Conservation (phyloP, 2,797 vertebrate species). For the Gambelia wislizenii region DNA sequence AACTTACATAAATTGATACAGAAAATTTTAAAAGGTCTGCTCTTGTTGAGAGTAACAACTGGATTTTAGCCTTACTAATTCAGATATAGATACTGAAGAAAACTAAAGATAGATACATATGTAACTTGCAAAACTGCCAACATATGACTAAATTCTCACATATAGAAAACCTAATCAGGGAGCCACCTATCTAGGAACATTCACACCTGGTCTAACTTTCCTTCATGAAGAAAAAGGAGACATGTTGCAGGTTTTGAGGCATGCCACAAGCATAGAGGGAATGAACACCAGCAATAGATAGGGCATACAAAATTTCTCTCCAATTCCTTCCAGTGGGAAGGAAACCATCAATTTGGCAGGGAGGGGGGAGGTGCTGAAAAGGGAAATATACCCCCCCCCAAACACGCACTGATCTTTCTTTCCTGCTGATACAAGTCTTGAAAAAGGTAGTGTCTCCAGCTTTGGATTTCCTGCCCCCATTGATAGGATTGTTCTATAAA, state of each 20-base stretch:
- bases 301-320: background rate
- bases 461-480: background rate
- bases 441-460: background rate
- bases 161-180: too few relatives aligned
- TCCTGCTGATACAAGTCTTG: background rate
- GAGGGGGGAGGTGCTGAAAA: background rate
- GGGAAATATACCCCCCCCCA: background rate
- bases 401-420: background rate
- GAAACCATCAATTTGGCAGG: background rate
- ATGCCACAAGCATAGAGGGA: background rate
- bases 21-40: too few relatives aligned
- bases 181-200: too few relatives aligned
- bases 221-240: too few relatives aligned
- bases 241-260: background rate
- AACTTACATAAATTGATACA: too few relatives aligned
- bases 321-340: background rate
- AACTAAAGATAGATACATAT: too few relatives aligned
- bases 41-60: too few relatives aligned
- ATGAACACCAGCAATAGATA: background rate
- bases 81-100: too few relatives aligned
- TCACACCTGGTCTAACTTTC: too few relatives aligned
- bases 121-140: too few relatives aligned
- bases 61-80: too few relatives aligned
- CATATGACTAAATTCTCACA: too few relatives aligned
- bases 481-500: conserved; percentile 11